phyloP scores from a whole-genome alignment of 2,888 invertebrate species.

The Drosophila austrosaltans region DNA sequence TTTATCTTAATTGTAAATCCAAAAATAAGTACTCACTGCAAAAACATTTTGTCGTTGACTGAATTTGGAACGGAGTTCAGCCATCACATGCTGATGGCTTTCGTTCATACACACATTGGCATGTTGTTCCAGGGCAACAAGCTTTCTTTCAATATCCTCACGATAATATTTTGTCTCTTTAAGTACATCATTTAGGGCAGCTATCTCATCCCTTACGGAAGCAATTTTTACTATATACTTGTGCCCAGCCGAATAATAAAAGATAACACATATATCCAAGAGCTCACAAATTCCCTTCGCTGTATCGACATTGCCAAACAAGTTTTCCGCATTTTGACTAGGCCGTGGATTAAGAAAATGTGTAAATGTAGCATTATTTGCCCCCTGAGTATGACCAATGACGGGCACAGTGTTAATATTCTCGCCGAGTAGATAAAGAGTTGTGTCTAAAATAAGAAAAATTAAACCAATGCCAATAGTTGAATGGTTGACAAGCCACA shows the following conservation, averaged over 20 bases:
- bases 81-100: constrained; percentile 78
- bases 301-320: constrained; percentile 69
- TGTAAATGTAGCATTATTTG: constrained; percentile 67
- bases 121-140: constrained; percentile 76
- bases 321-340: constrained; percentile 50
- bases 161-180: constrained; percentile 82
- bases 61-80: constrained; percentile 80
- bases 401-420: constrained; percentile 79
- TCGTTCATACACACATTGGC: constrained; percentile 78
- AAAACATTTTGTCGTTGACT: constrained; percentile 82
- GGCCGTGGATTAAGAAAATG: constrained; percentile 73
- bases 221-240: constrained; percentile 83
- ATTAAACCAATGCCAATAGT: neutral
- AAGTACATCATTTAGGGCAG: constrained; percentile 81
- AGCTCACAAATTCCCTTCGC: constrained; percentile 80
- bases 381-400: constrained; percentile 75
- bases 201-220: constrained; percentile 82
- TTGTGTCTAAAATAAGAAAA: constrained; percentile 65
- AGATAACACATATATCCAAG: constrained; percentile 81
- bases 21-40: constrained; percentile 67
- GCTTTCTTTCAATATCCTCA: constrained; percentile 80
- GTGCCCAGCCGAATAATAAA: constrained; percentile 83
- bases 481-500: constrained; percentile 17
- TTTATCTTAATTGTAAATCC: neutral
- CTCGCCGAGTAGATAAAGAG: constrained; percentile 79